Evolutionary conservation across 1,140 invertebrate species (phyloP), one percentile per base, ranked within the genome.

Genomic region (Sinella curviseta): DNA sequence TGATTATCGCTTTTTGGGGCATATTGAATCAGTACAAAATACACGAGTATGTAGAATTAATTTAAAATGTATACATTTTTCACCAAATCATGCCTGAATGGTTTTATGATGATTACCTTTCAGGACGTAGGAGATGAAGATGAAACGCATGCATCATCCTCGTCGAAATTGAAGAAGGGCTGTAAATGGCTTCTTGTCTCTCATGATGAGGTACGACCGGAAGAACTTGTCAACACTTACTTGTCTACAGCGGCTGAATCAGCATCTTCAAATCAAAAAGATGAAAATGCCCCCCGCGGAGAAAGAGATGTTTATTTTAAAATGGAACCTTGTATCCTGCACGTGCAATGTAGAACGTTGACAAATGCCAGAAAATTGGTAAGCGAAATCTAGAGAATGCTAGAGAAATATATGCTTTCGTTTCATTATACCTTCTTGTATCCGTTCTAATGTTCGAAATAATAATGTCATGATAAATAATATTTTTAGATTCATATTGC

Each of bases 271-370:
- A 24, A 28, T 14, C 36, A 36, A 54, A 20, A 48, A 20, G 8
- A 48, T 48, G 8, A 8, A 48, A 20, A 48, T 8, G 39, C 8
- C 39, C 20, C 39, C n/a, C n/a, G 57, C n/a, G 34, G 48, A 26
- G 77, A 80, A 12, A 74, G 80, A 79, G 57, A 85, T 81, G 33
- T 86, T 20, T 67, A 78, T 39, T 86, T 90, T 54, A 90, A 90
- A 85, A 89, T 89, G 86, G 89, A 90, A 82, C 88, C 89, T 65
- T 87, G 89, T 84, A 88, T 90, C 77, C 82, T 90, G 39, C 89
- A 90, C 85, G 85, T 90, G 1, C 88, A 88, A 76, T 89, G 89
- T 80, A 77, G 83, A 57, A 83, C 80, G 48, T 60, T 90, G 1
- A 80, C 84, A 74, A 81, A 85, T 84, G 89, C 89, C 28, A 87